A percentile compares a stretch with the other conserved stretches of the same genome.
Evolutionary conservation across 1,140 invertebrate genomes (phyloP).

Genomic region (Drosophila elegans): DNA sequence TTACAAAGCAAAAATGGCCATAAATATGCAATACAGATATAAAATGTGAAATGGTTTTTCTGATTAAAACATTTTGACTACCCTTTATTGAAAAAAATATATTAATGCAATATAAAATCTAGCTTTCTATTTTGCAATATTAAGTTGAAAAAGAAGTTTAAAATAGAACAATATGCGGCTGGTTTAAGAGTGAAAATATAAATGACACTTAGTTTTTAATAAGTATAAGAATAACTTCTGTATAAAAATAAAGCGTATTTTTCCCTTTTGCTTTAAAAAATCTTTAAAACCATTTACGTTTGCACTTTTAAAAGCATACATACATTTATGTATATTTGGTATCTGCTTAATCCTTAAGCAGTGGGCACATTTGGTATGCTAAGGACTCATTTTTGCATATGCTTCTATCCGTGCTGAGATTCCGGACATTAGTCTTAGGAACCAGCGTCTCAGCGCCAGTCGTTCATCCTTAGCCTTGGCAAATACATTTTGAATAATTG

Average conservation of each 20-base stretch:
- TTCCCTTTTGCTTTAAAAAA: no score
- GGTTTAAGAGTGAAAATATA: no score
- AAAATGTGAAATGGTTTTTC: background rate
- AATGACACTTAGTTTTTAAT: no score
- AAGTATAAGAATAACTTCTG: no score
- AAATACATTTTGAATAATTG: slow-evolving; percentile 72
- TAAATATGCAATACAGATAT: background rate
- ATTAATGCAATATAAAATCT: no score
- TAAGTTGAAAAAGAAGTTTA: no score
- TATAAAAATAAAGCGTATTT: no score
- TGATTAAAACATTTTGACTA: no score
- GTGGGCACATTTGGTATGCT: slow-evolving; percentile 58
- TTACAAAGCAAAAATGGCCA: background rate
- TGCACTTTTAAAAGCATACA: background rate
- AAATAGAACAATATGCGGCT: no score
- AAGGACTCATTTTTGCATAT: slow-evolving; percentile 63
- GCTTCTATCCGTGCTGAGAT: slow-evolving; percentile 27
- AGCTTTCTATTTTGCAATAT: no score
- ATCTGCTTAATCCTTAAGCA: slow-evolving; percentile 32
- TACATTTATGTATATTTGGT: background rate
- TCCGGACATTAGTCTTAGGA: slow-evolving; percentile 9
- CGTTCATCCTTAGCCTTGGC: slow-evolving; percentile 29
- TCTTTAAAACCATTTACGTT: no score
- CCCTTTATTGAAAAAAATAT: background rate
- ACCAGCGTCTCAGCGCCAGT: background rate